Base-by-base conservation (phyloP, 2,888 invertebrate species). In the Drosophila koepferae region DNA sequence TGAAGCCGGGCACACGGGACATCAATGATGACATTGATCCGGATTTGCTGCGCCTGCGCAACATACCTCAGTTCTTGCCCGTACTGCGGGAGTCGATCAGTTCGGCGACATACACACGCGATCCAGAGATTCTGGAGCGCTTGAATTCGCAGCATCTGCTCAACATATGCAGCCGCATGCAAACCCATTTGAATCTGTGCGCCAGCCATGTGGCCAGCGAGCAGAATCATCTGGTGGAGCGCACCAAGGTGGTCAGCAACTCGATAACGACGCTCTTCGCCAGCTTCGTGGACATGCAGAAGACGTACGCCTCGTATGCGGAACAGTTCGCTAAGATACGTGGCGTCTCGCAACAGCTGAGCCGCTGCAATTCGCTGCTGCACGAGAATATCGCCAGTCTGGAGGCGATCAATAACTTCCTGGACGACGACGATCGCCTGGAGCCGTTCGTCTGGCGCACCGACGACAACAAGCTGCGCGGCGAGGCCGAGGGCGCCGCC, bases 361-460 rank as follows among this genome's bases (percentile, higher is more conserved):
- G 96, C 43, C 94, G 97, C 34, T 97, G 98, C 90, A 96, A 97
- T 91, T 95, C 96, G 64, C 93, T 97, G 63, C 94, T 99, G 20
- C 97, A 97, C 92, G 96, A 97, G 93, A 97, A 97, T 0, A 93
- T 98, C 1, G 97, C 97, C 91, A 96, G 97, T 56, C 95, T 98
- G 91, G 98, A 98, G 91, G 95, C 96, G 18, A 94, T 99, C 51
- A 99, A 99, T 90, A 95, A 96, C 86, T 93, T 96, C 76, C 93
- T 99, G 40, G 98, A 98, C 34, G 94, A 96, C 55, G 96, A 96
- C 20, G 97, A 97, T 81, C 95, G 97, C 16, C 93, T 99, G 46
- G 97, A 98, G 91, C 97, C 98, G 0, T 98, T 98, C 91, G 95
- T 97, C 0, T 98, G 97, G 98, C 96, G 96, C n/a, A 96, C 96